These are phyloP conservation scores for Melanostigma gelatinosum DNA, from an alignment of 2,113 vertebrate species.

Conservation along the genomic window DNA sequence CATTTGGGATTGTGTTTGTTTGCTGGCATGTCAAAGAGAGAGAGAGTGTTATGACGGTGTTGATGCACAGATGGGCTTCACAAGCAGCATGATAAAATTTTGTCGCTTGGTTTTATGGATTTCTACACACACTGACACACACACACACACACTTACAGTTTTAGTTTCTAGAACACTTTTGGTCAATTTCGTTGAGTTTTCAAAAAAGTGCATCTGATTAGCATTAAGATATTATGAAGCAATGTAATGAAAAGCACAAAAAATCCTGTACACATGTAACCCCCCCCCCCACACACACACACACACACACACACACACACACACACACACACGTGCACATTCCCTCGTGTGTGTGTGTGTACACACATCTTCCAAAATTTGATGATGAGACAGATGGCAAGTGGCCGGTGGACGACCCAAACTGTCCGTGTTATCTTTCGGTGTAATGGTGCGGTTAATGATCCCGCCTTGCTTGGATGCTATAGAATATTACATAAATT, in stretches of 20 bases:
- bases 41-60: constrained; percentile 10
- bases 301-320: background rate
- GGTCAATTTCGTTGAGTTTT: constrained; percentile 14
- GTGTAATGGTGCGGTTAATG: constrained; percentile 84
- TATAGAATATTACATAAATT: constrained; percentile 76
- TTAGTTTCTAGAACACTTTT: background rate
- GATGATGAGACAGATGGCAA: constrained; percentile 80
- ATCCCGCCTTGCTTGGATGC: constrained; percentile 73
- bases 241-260: constrained; percentile 2
- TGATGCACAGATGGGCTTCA: constrained; percentile 49
- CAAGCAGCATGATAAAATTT: constrained; percentile 38
- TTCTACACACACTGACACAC: constrained; percentile 13
- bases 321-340: constrained; percentile 14
- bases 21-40: constrained; percentile 39
- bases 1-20: constrained; percentile 19
- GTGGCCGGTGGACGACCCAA: constrained; percentile 76
- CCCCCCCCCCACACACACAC: background rate
- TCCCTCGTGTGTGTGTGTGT: background rate
- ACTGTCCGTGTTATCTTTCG: constrained; percentile 78
- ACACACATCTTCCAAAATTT: constrained; percentile 16
- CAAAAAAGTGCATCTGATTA: constrained; percentile 13
- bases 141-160: background rate
- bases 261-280: background rate
- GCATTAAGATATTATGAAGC: constrained; percentile 6
- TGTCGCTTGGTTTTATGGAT: constrained; percentile 32